phyloP scores from a whole-genome alignment of 2,797 vertebrate genomes.

The Morus bassanus region DNA sequence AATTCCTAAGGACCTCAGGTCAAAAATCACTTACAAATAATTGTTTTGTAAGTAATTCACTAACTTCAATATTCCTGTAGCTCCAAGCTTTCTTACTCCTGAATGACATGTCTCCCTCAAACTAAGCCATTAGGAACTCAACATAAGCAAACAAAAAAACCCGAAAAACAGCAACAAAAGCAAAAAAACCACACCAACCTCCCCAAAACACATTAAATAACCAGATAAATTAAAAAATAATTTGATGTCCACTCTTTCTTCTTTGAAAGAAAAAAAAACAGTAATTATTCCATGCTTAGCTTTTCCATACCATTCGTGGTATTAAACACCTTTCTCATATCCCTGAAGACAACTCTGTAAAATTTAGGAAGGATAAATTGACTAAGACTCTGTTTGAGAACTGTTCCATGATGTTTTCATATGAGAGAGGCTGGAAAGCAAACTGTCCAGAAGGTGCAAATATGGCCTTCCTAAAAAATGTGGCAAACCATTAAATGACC shows the following conservation, averaged over 20 bases:
- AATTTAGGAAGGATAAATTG: not conserved
- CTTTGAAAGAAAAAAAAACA: not conserved
- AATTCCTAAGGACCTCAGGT: not conserved
- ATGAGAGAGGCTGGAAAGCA: not conserved
- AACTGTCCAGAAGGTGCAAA: not conserved
- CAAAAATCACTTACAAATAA: not conserved
- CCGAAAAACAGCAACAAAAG: not conserved
- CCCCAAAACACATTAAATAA: not conserved
- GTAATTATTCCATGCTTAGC: not conserved
- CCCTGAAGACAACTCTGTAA: not conserved
- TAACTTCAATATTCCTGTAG: not conserved
- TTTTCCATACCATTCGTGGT: not conserved
- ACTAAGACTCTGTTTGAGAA: not conserved
- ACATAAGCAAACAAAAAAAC: not conserved
- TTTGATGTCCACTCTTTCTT: not conserved
- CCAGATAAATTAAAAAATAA: no score
- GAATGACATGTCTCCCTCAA: not conserved
- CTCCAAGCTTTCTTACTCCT: not conserved
- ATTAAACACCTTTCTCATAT: not conserved
- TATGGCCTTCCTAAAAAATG: not conserved
- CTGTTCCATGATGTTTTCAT: not conserved
- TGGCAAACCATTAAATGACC: not conserved
- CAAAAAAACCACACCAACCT: fast-evolving
- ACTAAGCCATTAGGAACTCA: not conserved
- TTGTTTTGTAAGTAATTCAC: not conserved